Conservation (phyloP, 2,797 vertebrate genomes). For the Rallus crepitans region DNA sequence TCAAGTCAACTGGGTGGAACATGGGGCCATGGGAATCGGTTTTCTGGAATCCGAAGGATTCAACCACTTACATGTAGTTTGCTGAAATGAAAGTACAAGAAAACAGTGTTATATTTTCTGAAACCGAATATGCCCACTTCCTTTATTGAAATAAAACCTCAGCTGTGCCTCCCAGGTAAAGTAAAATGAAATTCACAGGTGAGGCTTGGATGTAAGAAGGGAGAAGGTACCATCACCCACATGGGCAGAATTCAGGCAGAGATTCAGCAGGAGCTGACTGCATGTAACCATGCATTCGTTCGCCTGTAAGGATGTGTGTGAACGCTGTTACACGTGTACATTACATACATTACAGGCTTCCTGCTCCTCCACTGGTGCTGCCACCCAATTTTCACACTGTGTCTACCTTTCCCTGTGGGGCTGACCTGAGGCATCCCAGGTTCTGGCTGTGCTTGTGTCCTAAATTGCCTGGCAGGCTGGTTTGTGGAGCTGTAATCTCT, state of each 20-base stretch:
- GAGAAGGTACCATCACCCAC: neutral
- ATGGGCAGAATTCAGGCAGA: neutral
- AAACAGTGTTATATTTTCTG: constrained; percentile 22
- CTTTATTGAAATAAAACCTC: constrained; percentile 19
- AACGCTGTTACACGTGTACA: accelerated
- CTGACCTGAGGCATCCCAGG: accelerated
- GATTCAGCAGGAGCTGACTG: neutral
- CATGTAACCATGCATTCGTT: neutral
- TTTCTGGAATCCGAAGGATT: constrained; percentile 64
- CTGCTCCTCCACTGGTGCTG: neutral
- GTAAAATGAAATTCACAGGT: constrained; percentile 27
- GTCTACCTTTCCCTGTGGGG: neutral
- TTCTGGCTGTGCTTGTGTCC: neutral
- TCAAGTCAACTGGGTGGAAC: constrained; percentile 66
- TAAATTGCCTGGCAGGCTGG: neutral
- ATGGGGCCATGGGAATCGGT: constrained; percentile 6
- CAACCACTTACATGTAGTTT: neutral
- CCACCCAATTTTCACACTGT: neutral
- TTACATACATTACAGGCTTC: accelerated
- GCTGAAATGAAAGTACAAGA: constrained; percentile 26
- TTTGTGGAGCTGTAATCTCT: neutral
- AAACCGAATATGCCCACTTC: constrained; percentile 18
- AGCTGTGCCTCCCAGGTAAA: neutral
- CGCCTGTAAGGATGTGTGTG: neutral
- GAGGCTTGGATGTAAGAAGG: neutral